Percentiles rank a stretch among this genome's conserved stretches.
These are phyloP conservation scores for Cygnus buccinator DNA, from an alignment of 2,113 vertebrate species.

Conservation along the genomic window DNA sequence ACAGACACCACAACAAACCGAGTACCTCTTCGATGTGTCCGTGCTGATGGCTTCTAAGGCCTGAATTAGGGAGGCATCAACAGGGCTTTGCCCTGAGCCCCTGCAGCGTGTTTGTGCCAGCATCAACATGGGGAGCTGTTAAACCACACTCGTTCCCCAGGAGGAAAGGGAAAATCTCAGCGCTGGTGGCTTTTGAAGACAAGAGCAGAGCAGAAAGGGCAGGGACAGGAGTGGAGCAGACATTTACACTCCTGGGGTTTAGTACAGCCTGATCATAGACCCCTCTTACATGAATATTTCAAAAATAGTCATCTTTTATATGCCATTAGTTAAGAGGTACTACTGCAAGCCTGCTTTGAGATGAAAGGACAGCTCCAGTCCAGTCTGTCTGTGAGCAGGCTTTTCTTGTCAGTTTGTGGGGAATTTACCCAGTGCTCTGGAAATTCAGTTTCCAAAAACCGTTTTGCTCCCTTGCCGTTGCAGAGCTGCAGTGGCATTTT, in stretches of 20 bases:
- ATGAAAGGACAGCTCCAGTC: background rate
- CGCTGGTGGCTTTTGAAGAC: background rate
- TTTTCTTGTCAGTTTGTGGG: background rate
- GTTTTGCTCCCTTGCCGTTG: background rate
- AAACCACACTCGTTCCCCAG: background rate
- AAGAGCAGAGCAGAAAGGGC: background rate
- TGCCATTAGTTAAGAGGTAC: background rate
- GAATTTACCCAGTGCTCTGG: background rate
- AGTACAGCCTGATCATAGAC: background rate
- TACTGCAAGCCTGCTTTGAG: background rate
- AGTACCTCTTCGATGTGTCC: background rate
- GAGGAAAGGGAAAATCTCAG: background rate
- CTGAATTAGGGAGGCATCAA: background rate
- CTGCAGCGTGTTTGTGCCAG: background rate
- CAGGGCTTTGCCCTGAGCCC: background rate
- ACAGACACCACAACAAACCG: fast-evolving
- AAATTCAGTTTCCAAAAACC: background rate
- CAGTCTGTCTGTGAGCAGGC: background rate
- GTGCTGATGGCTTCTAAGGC: background rate
- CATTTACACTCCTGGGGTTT: background rate
- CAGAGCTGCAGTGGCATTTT: fast-evolving
- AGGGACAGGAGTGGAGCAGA: background rate
- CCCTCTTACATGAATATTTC: background rate
- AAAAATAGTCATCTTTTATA: background rate
- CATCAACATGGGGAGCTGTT: fast-evolving